Base-by-base conservation (phyloP, 1,140 invertebrate genomes). In the Homalodisca vitripennis region DNA sequence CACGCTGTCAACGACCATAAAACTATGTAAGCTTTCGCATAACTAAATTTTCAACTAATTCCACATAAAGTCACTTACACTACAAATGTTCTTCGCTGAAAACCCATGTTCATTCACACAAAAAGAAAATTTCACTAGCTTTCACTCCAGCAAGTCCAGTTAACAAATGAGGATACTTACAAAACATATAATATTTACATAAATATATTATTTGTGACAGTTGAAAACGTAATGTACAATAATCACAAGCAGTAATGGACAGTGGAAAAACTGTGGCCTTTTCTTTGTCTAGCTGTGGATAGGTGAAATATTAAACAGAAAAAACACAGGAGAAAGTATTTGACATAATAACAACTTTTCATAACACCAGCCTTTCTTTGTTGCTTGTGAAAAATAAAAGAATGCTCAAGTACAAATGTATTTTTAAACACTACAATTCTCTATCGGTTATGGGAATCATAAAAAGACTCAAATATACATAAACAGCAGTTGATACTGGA, bases 151-250 rank as follows among this genome's bases (percentile, higher is more conserved):
- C 34, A 22, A 13, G 6, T 17, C 6, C 17, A 6, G 34, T 53
- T 24, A 53, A 53, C 48, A 53, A 53, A 53, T 53, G 20, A 53
- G 22, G 48, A 53, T n/a, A n/a, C 6, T 53, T 53, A 53, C 48
- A 53, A 53, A 53, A 53, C 48, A 53, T 53, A 53, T 53, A 53
- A 6, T 53, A 53, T 53, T 53, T 53, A 53, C 48, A 53, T 6
- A 22, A 53, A 53, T 53, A 53, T 53, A 53, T 53, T 53, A 53
- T 53, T 53, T 53, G 48, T 53, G 12, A 53, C 20, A 53, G 13
- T 53, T 24, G 48, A 20, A 53, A 53, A 53, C 12, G 10, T 53
- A 53, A 12, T 53, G 6, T 53, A 53, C 48, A 53, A 53, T 53
- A 53, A 53, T 53, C 48, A 53, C 48, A 53, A 14, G 6, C 20